Conservation (phyloP, 2,888 invertebrate genomes). For the Caenorhabditis panamensis region DNA sequence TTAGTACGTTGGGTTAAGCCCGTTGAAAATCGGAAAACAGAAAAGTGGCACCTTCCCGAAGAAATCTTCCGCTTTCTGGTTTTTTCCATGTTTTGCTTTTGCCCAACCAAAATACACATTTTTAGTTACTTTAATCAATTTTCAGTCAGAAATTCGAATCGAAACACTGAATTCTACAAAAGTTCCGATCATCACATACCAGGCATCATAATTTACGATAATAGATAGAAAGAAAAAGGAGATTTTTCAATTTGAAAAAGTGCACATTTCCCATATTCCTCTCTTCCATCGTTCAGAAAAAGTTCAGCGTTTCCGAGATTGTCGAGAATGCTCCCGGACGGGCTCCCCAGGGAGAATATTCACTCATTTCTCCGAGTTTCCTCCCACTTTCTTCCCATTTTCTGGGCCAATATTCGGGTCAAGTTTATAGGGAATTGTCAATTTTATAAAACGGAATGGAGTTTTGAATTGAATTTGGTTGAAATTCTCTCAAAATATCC, state of each 20-base stretch:
- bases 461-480: not conserved
- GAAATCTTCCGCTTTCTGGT: not conserved
- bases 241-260: not conserved
- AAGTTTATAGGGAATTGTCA: not conserved
- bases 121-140: not conserved
- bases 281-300: not conserved
- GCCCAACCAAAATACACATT: not conserved
- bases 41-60: not conserved
- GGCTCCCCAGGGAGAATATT: slow-evolving; percentile 42
- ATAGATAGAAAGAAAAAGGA: not conserved
- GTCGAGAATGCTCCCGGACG: not conserved
- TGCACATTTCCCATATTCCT: not conserved
- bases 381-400: not conserved
- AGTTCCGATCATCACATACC: too few species aligned
- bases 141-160: too few species aligned
- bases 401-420: not conserved
- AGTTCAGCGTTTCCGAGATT: slow-evolving; percentile 28
- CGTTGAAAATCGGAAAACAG: not conserved
- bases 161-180: too few species aligned
- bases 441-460: not conserved
- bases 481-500: too few species aligned
- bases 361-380: slow-evolving; percentile 26
- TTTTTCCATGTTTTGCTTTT: not conserved
- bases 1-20: not conserved
- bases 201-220: not conserved